Conservation (phyloP, 2,113 vertebrate species). For the Shinisaurus crocodilurus region DNA sequence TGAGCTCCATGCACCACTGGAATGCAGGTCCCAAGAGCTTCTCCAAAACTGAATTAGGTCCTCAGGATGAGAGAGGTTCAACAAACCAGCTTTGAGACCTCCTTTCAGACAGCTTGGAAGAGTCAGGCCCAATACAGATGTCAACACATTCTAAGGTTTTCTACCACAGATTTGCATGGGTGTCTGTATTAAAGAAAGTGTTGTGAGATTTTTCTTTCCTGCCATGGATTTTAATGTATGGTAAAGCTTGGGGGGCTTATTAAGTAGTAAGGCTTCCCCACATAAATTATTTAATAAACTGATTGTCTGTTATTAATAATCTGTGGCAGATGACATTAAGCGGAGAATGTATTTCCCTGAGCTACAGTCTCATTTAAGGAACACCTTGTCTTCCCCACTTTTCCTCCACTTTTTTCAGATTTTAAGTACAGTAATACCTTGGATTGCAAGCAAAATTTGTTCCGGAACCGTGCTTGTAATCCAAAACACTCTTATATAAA, state of each 20-base stretch:
- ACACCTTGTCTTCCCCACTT: background rate
- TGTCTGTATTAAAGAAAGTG: background rate
- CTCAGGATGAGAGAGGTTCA: too few species aligned
- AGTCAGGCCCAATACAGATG: background rate
- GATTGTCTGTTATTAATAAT: background rate
- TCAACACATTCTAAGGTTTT: background rate
- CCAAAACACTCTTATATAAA: too few species aligned
- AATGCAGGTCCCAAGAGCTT: too few species aligned
- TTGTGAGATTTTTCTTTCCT: background rate
- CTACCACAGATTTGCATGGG: background rate
- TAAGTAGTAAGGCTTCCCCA: background rate
- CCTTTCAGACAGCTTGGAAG: background rate
- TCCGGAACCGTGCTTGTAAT: too few species aligned
- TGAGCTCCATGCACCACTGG: too few species aligned
- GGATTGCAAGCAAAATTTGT: too few species aligned
- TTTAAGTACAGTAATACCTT: too few species aligned
- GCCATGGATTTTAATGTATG: background rate
- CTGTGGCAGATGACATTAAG: background rate
- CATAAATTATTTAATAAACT: background rate
- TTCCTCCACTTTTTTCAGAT: background rate
- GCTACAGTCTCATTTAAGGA: too few species aligned
- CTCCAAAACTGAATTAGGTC: too few species aligned
- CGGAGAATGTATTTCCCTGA: too few species aligned
- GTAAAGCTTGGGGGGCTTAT: background rate
- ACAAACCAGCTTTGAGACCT: too few species aligned